Percentiles rank a stretch among this genome's conserved stretches.
Conservation (phyloP, 1,140 invertebrate genomes). For the Globodera rostochiensis region DNA sequence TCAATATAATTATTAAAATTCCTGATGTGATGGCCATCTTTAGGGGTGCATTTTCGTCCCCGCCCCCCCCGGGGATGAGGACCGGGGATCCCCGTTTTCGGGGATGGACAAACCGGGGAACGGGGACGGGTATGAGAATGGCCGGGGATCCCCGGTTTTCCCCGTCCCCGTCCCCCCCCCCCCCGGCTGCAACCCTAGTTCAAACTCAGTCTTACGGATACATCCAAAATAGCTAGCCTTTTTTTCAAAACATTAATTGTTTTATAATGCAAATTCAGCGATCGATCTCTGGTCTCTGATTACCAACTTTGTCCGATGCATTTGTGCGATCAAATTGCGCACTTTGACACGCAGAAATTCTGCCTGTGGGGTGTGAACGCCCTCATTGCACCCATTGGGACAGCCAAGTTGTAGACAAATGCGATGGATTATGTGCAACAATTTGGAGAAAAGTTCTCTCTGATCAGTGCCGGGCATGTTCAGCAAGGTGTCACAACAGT, state of each 20-base stretch:
- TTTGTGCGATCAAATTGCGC: constrained; percentile 75
- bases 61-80: no score
- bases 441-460: constrained; percentile 63
- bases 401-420: constrained; percentile 88
- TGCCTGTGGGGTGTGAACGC: constrained; percentile 78
- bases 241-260: no score
- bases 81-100: no score
- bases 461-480: constrained; percentile 49
- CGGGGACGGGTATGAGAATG: no score
- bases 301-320: constrained; percentile 72
- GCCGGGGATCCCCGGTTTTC: no score
- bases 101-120: no score
- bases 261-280: background rate
- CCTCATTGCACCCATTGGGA: constrained; percentile 83
- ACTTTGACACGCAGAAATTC: constrained; percentile 86
- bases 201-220: background rate
- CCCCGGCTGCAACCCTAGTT: no score
- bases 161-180: no score
- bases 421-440: constrained; percentile 70
- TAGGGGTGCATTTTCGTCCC: no score
- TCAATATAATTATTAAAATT: no score
- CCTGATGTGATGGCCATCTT: no score
- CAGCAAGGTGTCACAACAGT: constrained; percentile 56
- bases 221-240: no score
- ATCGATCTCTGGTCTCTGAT: constrained; percentile 55